Evolutionary conservation across 2,113 vertebrate species (phyloP).

Genomic region (Gavialis gangeticus): DNA sequence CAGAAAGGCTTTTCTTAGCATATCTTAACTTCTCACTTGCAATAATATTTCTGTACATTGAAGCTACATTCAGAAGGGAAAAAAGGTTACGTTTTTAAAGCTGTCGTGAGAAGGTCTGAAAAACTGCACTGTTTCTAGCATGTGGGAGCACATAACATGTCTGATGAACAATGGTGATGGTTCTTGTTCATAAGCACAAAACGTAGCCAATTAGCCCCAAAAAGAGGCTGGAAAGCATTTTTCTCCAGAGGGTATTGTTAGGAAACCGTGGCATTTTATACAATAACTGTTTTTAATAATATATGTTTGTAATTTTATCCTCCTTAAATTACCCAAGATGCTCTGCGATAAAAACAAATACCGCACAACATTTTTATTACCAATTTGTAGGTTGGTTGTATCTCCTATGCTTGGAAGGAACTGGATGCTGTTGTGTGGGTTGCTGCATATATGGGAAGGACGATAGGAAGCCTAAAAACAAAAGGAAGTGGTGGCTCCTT

Average conservation of each 20-base stretch:
- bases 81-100: rapidly evolving
- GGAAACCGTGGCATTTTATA: not conserved
- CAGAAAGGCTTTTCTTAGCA: not conserved
- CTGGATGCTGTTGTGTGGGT: not conserved
- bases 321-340: not conserved
- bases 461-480: too few species aligned
- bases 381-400: not conserved
- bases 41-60: not conserved
- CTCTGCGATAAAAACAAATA: not conserved
- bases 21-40: not conserved
- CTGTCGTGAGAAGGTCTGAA: rapidly evolving
- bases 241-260: not conserved
- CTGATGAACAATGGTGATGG: not conserved
- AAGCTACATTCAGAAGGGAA: not conserved
- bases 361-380: not conserved
- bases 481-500: too few species aligned
- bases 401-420: too few species aligned
- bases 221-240: not conserved
- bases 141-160: not conserved
- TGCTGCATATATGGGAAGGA: not conserved
- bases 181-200: not conserved
- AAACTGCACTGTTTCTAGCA: not conserved
- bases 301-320: not conserved
- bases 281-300: not conserved
- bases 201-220: not conserved